A percentile compares a stretch with the other conserved stretches of the same genome.
Evolutionary conservation across 1,140 invertebrate species (phyloP).

Genomic region (Zaprionus taronus): DNA sequence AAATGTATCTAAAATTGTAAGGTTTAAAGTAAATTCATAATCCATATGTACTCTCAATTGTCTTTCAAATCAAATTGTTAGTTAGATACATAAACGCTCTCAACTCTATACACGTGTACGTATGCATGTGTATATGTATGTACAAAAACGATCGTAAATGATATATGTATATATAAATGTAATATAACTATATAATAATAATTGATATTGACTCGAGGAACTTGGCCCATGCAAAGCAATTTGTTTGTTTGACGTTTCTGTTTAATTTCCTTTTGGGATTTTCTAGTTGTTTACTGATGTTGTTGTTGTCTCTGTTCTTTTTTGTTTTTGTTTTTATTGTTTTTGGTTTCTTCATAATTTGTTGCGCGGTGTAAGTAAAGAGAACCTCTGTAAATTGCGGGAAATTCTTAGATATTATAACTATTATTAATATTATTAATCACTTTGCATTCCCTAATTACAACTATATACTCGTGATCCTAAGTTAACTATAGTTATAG

Average conservation of each 20-base stretch:
- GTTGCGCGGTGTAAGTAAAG: conserved; percentile 9
- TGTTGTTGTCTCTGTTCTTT: conserved; percentile 10
- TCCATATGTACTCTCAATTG: conserved; percentile 20
- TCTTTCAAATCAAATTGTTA: conserved; percentile 20
- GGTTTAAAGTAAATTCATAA: conserved; percentile 31
- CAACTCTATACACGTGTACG: conserved; percentile 8
- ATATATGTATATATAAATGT: conserved; percentile 12
- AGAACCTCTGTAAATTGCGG: conserved; percentile 9
- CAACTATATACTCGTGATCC: conserved; percentile 18
- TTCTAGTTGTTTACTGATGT: background rate
- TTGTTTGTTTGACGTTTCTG: conserved; percentile 23
- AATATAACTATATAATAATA: conserved; percentile 23
- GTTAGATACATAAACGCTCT: conserved; percentile 16
- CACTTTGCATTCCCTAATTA: conserved; percentile 10
- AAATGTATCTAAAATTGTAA: conserved; percentile 18
- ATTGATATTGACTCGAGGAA: conserved; percentile 57
- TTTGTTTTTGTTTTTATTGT: background rate
- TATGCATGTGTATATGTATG: background rate
- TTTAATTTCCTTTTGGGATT: conserved; percentile 9
- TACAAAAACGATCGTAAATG: conserved; percentile 11
- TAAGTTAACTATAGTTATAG: conserved; percentile 1
- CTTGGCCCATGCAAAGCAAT: conserved; percentile 51
- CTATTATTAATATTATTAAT: conserved; percentile 1
- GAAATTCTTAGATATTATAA: conserved; percentile 17
- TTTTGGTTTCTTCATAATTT: conserved; percentile 7